phyloP scores from a whole-genome alignment of 2,113 vertebrate species.

The Gadus chalcogrammus region DNA sequence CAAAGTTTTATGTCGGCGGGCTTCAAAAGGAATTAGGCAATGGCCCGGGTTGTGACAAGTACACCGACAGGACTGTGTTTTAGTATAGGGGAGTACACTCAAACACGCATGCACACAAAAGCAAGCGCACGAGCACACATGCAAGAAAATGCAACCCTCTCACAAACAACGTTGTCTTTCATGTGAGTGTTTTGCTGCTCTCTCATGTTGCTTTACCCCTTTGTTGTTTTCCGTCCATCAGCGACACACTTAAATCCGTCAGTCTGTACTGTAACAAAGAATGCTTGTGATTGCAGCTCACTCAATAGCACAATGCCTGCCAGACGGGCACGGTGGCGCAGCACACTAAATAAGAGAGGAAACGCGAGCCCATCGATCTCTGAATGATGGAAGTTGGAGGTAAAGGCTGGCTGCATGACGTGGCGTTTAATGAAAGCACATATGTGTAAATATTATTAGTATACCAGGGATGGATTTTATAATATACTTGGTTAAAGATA shows the following conservation, averaged over 20 bases:
- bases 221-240: constrained; percentile 28
- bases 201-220: constrained; percentile 46
- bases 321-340: constrained; percentile 1
- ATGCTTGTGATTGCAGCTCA: constrained; percentile 36
- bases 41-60: background rate
- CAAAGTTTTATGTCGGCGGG: no score
- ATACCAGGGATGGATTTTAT: no score
- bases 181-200: constrained; percentile 36
- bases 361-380: background rate
- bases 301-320: constrained; percentile 33
- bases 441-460: no score
- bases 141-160: background rate
- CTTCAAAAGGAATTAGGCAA: no score
- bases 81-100: background rate
- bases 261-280: constrained; percentile 50
- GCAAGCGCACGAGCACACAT: background rate
- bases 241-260: constrained; percentile 39
- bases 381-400: background rate
- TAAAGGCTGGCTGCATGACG: background rate
- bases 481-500: no score
- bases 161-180: constrained; percentile 31
- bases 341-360: background rate
- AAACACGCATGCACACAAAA: background rate
- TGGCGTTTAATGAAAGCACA: no score
- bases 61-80: background rate